Evolutionary conservation across 30 jellyfish, hydroid and myxozoan species (phyloP), one percentile per base, ranked within the genome.

Genomic region (Aurelia aurita complex sp. Pacific): DNA sequence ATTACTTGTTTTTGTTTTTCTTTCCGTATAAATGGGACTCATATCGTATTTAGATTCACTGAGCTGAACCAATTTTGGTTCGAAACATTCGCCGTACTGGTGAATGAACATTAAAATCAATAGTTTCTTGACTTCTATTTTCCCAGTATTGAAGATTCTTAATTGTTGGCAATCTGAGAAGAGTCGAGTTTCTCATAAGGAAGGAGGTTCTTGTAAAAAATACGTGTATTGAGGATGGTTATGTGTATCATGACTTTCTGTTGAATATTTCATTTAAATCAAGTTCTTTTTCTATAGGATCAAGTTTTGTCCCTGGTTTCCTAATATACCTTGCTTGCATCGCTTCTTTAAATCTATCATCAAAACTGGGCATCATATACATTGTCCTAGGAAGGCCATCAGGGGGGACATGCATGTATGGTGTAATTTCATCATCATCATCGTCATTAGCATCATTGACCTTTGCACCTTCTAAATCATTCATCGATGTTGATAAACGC

Each of bases 371-470:
- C 85, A 88, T 62, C 52, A 69, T 11, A 51, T 46, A 88, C 97
- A 88, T 88, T 34, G 97, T 88, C 55, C 97, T 80, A 11, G 97
- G 97, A 23, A 83, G 65, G 40, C 97, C 97, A 88, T 88, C 97
- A 16, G 97, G 97, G 5, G 86, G 89, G 23, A 88, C 92, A 74
- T 70, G 75, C 76, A 88, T 51, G 80, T 40, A 88, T 15, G 91
- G 91, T 19, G 69, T 74, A 3, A 88, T 64, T 33, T 73, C 89
- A 32, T 55, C 74, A n/a, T 74, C 71, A 14, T 62, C 73, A 19
- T 83, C 73, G 6, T 69, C 75, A 46, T 46, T 14, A 46, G 6
- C 57, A 46, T 46, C 57, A 46, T 9, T 6, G 57, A 46, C 68
- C 55, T 60, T 59, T 10, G 35, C 19, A 18, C 66, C 12, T 14